Evolutionary conservation across 1,140 invertebrate species (phyloP).

Genomic region (Centruroides vittatus): DNA sequence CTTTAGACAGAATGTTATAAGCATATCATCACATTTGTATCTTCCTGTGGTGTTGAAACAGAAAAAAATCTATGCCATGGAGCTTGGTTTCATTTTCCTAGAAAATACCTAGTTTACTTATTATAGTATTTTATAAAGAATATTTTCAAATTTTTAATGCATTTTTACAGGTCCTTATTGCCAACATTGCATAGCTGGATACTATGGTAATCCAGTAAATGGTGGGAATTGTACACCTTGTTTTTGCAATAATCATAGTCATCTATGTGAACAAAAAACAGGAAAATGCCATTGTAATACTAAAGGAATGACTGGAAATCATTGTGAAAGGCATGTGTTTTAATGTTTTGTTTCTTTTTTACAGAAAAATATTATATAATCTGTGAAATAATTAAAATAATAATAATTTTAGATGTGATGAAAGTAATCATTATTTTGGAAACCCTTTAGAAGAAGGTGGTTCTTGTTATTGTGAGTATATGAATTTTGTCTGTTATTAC

Average conservation of each 20-base stretch:
- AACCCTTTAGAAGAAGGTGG: slow-evolving; percentile 75
- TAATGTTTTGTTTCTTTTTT: slow-evolving; percentile 9
- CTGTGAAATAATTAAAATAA: neutral
- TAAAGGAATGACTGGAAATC: slow-evolving; percentile 86
- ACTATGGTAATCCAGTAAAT: slow-evolving; percentile 82
- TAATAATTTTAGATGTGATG: slow-evolving; percentile 49
- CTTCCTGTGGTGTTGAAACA: neutral
- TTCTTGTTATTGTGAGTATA: neutral
- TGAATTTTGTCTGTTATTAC: too few species aligned
- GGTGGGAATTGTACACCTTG: slow-evolving; percentile 81
- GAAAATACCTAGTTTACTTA: neutral
- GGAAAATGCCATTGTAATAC: slow-evolving; percentile 94
- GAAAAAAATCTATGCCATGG: neutral
- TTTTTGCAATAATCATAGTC: slow-evolving; percentile 87
- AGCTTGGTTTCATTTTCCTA: too few species aligned
- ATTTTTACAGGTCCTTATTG: slow-evolving; percentile 43
- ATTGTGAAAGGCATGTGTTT: slow-evolving; percentile 60
- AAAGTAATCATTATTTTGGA: slow-evolving; percentile 80
- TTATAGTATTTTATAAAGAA: neutral
- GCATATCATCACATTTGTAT: neutral
- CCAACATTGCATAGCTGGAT: slow-evolving; percentile 68
- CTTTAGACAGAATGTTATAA: too few species aligned
- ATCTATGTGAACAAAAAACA: slow-evolving; percentile 71
- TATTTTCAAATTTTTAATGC: neutral
- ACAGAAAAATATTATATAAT: neutral